Evolutionary conservation across 1,140 invertebrate species (phyloP).

Genomic region (Drosophila subpulchrella): DNA sequence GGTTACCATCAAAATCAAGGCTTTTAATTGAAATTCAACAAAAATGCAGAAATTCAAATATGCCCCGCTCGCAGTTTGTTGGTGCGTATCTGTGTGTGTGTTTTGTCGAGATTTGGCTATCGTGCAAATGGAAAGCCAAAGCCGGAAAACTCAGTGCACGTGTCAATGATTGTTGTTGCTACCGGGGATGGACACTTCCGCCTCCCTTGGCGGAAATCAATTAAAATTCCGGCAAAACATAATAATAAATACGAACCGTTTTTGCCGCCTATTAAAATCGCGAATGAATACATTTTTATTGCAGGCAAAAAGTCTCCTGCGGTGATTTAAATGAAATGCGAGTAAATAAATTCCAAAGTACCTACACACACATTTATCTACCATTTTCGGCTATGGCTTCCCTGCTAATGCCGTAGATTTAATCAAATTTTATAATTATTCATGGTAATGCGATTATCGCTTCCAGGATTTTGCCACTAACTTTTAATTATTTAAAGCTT

Average conservation of each 20-base stretch:
- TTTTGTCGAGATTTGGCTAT: conserved; percentile 30
- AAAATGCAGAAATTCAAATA: conserved; percentile 65
- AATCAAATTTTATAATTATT: conserved; percentile 46
- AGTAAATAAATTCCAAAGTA: conserved; percentile 17
- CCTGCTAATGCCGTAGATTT: conserved; percentile 18
- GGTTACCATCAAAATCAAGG: conserved; percentile 78
- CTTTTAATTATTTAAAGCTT: conserved; percentile 31
- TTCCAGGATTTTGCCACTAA: conserved; percentile 14
- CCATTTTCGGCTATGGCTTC: conserved; percentile 21
- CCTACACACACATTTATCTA: neutral
- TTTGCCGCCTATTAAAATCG: conserved; percentile 22
- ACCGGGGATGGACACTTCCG: conserved; percentile 7
- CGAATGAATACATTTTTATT: conserved; percentile 22
- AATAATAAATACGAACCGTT: conserved; percentile 34
- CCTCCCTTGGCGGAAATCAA: conserved; percentile 33
- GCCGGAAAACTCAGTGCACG: conserved; percentile 30
- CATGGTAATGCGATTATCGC: conserved; percentile 36
- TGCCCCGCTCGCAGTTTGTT: conserved; percentile 10
- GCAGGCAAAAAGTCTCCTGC: conserved; percentile 7
- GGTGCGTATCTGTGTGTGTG: conserved; percentile 17
- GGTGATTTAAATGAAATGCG: conserved; percentile 23
- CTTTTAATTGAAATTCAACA: conserved; percentile 82
- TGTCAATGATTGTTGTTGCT: conserved; percentile 50
- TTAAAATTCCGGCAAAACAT: conserved; percentile 57
- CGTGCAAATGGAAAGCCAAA: conserved; percentile 42